Conservation (phyloP, 2,888 invertebrate genomes). For the Dascillus cervinus region DNA sequence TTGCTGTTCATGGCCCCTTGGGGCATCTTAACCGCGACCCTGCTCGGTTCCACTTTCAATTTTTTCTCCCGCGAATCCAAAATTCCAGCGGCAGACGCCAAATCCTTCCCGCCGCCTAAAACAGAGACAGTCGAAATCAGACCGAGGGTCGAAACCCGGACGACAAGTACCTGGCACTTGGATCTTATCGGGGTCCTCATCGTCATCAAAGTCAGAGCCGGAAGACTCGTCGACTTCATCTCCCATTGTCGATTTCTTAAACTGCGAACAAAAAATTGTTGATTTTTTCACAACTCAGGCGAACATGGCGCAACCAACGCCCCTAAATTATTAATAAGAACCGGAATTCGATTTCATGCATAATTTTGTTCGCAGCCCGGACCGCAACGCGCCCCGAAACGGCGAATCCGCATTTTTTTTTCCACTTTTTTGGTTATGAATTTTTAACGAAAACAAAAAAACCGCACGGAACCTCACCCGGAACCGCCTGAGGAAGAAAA, state of each 20-base stretch:
- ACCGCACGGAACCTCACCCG: slow-evolving; percentile 6
- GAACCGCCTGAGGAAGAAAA: no score
- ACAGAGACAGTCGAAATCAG: slow-evolving; percentile 2
- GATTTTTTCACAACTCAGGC: slow-evolving; percentile 32
- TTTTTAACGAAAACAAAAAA: slow-evolving; percentile 35
- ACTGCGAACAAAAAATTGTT: slow-evolving; percentile 24
- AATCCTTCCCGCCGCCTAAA: slow-evolving; percentile 76
- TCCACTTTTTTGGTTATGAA: slow-evolving; percentile 44
- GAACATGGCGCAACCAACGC: slow-evolving; percentile 44
- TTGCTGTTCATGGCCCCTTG: no score
- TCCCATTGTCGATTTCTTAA: slow-evolving; percentile 34
- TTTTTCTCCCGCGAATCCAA: slow-evolving; percentile 36
- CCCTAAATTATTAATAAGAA: slow-evolving; percentile 25
- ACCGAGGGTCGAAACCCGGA: neutral
- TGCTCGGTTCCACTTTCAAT: slow-evolving; percentile 46
- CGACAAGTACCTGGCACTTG: slow-evolving; percentile 73
- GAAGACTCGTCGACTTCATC: slow-evolving; percentile 48
- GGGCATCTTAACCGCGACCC: no score
- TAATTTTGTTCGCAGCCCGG: no score
- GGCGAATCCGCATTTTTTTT: slow-evolving; percentile 25
- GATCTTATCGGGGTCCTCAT: slow-evolving; percentile 86
- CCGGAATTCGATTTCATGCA: no score
- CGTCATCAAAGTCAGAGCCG: slow-evolving; percentile 72
- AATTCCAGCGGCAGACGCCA: slow-evolving; percentile 70
- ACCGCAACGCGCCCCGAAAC: no score